These are phyloP conservation scores for Bombylius major DNA, from an alignment of 2,888 invertebrate genomes.

Conservation along the genomic window DNA sequence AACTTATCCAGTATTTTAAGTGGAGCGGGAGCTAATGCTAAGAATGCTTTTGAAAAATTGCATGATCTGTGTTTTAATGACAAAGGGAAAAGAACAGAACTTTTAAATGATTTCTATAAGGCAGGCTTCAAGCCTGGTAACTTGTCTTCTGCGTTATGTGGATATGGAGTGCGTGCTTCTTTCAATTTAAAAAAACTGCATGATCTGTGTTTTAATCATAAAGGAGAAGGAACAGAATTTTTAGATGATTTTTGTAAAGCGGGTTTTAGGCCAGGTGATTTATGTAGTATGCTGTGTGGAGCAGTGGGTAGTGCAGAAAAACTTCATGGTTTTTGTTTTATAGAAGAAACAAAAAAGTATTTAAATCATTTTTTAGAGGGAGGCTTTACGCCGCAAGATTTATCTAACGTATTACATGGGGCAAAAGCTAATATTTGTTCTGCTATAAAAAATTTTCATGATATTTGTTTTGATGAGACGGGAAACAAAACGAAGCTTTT, in stretches of 20 bases:
- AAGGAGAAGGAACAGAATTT: conserved; percentile 16
- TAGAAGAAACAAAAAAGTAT: conserved; percentile 20
- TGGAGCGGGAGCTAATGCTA: neutral
- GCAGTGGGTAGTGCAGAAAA: conserved; percentile 17
- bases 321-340: conserved; percentile 23
- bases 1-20: neutral
- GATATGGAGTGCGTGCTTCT: neutral
- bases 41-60: neutral
- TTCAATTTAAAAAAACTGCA: neutral
- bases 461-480: conserved; percentile 23
- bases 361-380: conserved; percentile 17
- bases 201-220: neutral
- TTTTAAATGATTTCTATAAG: neutral
- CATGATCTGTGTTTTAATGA: neutral
- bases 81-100: neutral
- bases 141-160: neutral
- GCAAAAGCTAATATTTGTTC: conserved; percentile 22
- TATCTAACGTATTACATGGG: conserved; percentile 23
- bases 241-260: conserved; percentile 18
- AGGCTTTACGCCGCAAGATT: conserved; percentile 18
- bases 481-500: conserved; percentile 24
- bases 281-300: conserved; percentile 22
- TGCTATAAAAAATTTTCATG: conserved; percentile 23
- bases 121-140: neutral
- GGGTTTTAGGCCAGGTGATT: conserved; percentile 13